phyloP scores from a whole-genome alignment of 2,888 invertebrate genomes.

The Drosophila paranaensis region DNA sequence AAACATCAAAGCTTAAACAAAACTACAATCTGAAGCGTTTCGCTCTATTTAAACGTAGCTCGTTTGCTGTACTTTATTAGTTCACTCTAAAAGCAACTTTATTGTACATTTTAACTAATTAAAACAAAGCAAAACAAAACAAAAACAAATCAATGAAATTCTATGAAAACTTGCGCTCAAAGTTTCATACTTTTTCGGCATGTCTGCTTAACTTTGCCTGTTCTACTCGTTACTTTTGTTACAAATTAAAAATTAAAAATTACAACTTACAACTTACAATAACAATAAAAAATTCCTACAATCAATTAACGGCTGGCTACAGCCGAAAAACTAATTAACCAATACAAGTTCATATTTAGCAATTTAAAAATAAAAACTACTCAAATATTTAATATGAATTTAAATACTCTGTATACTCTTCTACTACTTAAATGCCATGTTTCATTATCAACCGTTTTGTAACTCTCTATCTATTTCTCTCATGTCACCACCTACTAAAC shows the following conservation, averaged over 20 bases:
- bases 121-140: slow-evolving; percentile 34
- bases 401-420: slow-evolving; percentile 65
- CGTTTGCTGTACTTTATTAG: slow-evolving; percentile 77
- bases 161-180: slow-evolving; percentile 65
- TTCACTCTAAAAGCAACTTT: slow-evolving; percentile 68
- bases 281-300: slow-evolving; percentile 8
- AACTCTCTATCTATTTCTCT: slow-evolving; percentile 44
- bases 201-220: slow-evolving; percentile 78
- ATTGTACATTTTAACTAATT: slow-evolving; percentile 61
- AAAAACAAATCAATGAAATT: slow-evolving; percentile 45
- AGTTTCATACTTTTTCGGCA: slow-evolving; percentile 73
- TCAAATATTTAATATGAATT: slow-evolving; percentile 71
- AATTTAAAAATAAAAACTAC: slow-evolving; percentile 52
- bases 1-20: slow-evolving; percentile 33
- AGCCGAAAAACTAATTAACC: slow-evolving; percentile 47
- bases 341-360: slow-evolving; percentile 55
- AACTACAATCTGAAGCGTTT: slow-evolving; percentile 56
- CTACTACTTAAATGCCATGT: slow-evolving; percentile 57
- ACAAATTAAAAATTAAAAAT: slow-evolving; percentile 39
- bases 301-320: slow-evolving; percentile 54
- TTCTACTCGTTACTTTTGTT: slow-evolving; percentile 76
- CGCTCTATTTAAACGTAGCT: slow-evolving; percentile 71
- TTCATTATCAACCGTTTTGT: slow-evolving; percentile 63
- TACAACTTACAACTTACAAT: slow-evolving; percentile 10
- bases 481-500: slow-evolving; percentile 43